Evolutionary conservation across 2,888 invertebrate genomes (phyloP).

Genomic region (Celastrina argiolus): DNA sequence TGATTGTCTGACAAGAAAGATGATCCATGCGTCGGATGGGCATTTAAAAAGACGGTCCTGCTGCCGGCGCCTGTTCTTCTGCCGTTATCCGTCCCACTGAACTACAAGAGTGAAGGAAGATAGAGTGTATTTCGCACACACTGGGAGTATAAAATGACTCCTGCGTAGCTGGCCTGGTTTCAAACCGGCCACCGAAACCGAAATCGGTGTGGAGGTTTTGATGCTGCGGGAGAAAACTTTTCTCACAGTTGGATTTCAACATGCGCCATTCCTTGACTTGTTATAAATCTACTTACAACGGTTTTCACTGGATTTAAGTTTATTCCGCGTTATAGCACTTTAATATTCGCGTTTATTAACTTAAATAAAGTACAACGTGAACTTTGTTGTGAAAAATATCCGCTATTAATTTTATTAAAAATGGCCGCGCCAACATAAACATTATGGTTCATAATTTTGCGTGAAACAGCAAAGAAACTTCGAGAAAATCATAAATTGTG

Average conservation of each 20-base stretch:
- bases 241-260: background rate
- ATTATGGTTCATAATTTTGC: constrained; percentile 15
- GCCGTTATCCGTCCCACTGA: too few species aligned
- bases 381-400: background rate
- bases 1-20: too few species aligned
- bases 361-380: background rate
- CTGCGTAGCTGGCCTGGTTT: too few species aligned
- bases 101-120: too few species aligned
- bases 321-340: background rate
- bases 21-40: too few species aligned
- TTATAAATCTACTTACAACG: too few species aligned
- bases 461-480: constrained; percentile 26
- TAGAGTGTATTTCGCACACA: too few species aligned
- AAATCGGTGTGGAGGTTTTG: too few species aligned
- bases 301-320: background rate
- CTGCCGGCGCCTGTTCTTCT: too few species aligned
- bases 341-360: background rate
- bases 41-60: too few species aligned
- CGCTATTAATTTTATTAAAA: constrained; percentile 1
- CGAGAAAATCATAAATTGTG: constrained; percentile 30
- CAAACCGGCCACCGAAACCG: too few species aligned
- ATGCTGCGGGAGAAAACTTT: background rate
- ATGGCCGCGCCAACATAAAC: constrained; percentile 11
- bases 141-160: too few species aligned
- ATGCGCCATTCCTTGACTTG: background rate